Base-by-base conservation (phyloP, 2,113 vertebrate genomes). In the Rhagologus leucostigma region DNA sequence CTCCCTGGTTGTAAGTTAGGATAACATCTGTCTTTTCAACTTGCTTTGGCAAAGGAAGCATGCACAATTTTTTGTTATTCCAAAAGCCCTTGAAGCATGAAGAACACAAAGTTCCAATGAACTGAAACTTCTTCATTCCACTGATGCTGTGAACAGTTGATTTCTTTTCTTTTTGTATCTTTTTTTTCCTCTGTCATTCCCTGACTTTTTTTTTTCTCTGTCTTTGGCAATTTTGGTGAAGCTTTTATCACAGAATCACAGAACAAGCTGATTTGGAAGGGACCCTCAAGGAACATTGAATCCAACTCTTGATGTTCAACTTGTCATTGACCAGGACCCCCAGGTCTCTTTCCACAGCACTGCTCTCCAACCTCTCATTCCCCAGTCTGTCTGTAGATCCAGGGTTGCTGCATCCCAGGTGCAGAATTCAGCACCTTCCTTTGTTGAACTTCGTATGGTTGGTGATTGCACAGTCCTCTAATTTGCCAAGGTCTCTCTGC, bases 11-110 rank as follows among this genome's bases (percentile, higher is more conserved):
- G n/a, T 70, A 49, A 79, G 80, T 89, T 73, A 83, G 69, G 80
- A 78, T 83, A 95, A 92, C 93, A 97, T 97, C 96, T 96, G 96
- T 91, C 94, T 96, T 93, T 96, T 91, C 84, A 85, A 69, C 75
- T 94, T 1, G 0, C 42, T 93, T 94, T 94, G 93, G 91, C 91
- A 96, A 96, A 63, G 55, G 56, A 90, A 69, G 42, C 30, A 20
- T 92, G 70, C 70, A 87, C 80, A 93, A 78, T 82, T 89, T 93
- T 92, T 92, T 94, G 86, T 92, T 95, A 93, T 95, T 96, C 89
- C 87, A 94, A 81, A 92, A 95, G 63, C 33, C 75, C 86, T 93
- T 96, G 93, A 92, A 96, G 95, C 96, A 94, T 95, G 92, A 96
- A 97, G 92, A 93, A 84, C 64, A 86, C 24, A 10, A 92, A 88